phyloP scores from a whole-genome alignment of 2,113 vertebrate genomes.

The Turnix velox region DNA sequence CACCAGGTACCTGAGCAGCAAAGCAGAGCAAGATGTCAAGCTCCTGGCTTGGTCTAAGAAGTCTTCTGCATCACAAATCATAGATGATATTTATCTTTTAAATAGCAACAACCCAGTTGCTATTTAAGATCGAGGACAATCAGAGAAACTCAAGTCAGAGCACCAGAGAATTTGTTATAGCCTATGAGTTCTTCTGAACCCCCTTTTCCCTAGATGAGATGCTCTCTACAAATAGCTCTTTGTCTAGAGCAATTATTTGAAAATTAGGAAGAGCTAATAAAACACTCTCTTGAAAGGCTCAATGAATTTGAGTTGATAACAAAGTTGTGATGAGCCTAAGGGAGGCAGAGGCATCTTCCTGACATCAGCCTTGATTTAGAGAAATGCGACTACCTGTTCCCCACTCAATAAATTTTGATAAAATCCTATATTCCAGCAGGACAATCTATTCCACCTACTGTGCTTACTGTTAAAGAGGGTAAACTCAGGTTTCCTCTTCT shows the following conservation, averaged over 20 bases:
- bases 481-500: background rate
- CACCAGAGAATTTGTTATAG: conserved; percentile 22
- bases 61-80: no score
- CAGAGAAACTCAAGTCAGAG: background rate
- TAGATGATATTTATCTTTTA: no score
- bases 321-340: conserved; percentile 50
- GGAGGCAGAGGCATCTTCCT: conserved; percentile 29
- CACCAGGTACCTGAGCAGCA: rapidly evolving
- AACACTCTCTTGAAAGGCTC: conserved; percentile 58
- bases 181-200: conserved; percentile 3
- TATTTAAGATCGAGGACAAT: conserved; percentile 38
- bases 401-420: conserved; percentile 37
- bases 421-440: background rate
- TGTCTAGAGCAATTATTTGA: conserved; percentile 67
- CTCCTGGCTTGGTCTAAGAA: background rate
- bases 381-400: conserved; percentile 37
- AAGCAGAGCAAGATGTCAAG: background rate
- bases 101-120: conserved; percentile 22
- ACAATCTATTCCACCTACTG: background rate
- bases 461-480: background rate
- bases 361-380: conserved; percentile 67
- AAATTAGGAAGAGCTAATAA: conserved; percentile 71
- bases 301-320: conserved; percentile 69
- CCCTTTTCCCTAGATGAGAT: conserved; percentile 36
- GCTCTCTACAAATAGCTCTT: conserved; percentile 49